Conservation (phyloP, 2,888 invertebrate species). For the Harpalus rubripes region DNA sequence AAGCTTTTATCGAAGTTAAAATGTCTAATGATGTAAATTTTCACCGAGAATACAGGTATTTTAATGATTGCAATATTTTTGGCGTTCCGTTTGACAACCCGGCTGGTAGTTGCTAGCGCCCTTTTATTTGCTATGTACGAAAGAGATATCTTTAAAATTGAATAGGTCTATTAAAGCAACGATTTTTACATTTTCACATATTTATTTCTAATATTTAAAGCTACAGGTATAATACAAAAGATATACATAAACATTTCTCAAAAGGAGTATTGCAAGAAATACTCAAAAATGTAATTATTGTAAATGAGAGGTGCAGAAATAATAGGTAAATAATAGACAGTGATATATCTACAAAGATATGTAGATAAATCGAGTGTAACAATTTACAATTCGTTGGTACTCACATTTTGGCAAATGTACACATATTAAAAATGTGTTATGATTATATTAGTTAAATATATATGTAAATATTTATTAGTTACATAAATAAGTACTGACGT, state of each 20-base stretch:
- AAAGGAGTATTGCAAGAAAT: conserved; percentile 43
- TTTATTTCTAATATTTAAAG: conserved; percentile 66
- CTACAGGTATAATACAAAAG: conserved; percentile 67
- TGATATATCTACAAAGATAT: conserved; percentile 40
- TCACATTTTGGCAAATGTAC: conserved; percentile 50
- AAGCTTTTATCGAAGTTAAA: too few species aligned
- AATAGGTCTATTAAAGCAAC: too few species aligned
- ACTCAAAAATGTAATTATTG: conserved; percentile 39
- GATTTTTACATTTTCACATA: conserved; percentile 58
- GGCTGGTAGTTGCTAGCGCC: too few species aligned
- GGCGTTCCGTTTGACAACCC: too few species aligned
- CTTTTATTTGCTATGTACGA: too few species aligned
- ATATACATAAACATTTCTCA: conserved; percentile 64
- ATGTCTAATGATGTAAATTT: too few species aligned
- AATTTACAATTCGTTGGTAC: conserved; percentile 54
- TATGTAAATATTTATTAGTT: conserved; percentile 34
- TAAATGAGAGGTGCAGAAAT: conserved; percentile 18
- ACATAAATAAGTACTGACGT: conserved; percentile 37
- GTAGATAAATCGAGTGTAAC: conserved; percentile 32
- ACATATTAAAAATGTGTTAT: conserved; percentile 48
- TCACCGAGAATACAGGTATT: too few species aligned
- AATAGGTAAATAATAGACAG: conserved; percentile 42
- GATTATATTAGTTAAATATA: conserved; percentile 34
- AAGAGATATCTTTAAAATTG: too few species aligned
- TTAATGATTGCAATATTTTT: too few species aligned